These are phyloP conservation scores for Trichopoda pennipes DNA, from an alignment of 2,888 invertebrate species.

Conservation along the genomic window DNA sequence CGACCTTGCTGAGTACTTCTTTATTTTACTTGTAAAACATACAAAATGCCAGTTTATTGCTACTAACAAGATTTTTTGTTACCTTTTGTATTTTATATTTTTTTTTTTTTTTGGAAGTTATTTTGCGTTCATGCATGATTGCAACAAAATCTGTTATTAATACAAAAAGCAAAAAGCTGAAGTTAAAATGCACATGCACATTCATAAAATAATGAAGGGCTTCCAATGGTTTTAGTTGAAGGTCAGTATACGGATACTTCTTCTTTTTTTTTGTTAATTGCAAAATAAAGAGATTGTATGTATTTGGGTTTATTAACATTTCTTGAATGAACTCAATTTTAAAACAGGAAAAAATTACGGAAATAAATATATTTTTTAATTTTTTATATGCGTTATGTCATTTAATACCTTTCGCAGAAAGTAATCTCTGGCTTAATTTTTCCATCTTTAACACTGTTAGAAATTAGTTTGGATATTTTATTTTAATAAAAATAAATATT, in stretches of 20 bases:
- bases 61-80: slow-evolving; percentile 25
- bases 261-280: slow-evolving; percentile 20
- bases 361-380: slow-evolving; percentile 23
- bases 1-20: slow-evolving; percentile 44
- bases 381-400: not conserved
- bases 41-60: slow-evolving; percentile 19
- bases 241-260: slow-evolving; percentile 38
- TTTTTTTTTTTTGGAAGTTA: slow-evolving; percentile 24
- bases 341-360: slow-evolving; percentile 23
- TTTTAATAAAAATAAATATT: slow-evolving; percentile 12
- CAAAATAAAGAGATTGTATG: slow-evolving; percentile 50
- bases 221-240: slow-evolving; percentile 50
- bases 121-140: slow-evolving; percentile 49
- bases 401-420: slow-evolving; percentile 57
- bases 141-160: slow-evolving; percentile 43
- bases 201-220: slow-evolving; percentile 53
- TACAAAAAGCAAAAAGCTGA: slow-evolving; percentile 17
- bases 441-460: slow-evolving; percentile 35
- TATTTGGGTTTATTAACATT: slow-evolving; percentile 41
- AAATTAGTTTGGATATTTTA: slow-evolving; percentile 15
- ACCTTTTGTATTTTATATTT: not conserved
- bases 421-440: slow-evolving; percentile 42
- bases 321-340: slow-evolving; percentile 10
- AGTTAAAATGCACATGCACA: slow-evolving; percentile 15
- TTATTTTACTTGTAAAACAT: slow-evolving; percentile 1